phyloP scores from a whole-genome alignment of 2,888 invertebrate species.

The Chesias legatella region DNA sequence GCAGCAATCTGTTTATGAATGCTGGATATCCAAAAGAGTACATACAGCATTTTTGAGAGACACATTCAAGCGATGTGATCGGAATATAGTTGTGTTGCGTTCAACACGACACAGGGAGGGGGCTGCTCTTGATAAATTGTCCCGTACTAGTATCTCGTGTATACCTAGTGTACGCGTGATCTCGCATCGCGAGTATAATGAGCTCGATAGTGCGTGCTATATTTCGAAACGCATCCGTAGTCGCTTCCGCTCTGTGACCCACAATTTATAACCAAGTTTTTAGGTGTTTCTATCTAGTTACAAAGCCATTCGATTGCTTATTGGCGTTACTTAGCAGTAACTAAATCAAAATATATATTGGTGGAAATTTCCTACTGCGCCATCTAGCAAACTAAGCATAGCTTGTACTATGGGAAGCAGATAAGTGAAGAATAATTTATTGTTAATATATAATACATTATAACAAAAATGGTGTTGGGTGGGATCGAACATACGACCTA shows the following conservation, averaged over 20 bases:
- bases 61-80: neutral
- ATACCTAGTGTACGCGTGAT: conserved; percentile 55
- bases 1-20: no score
- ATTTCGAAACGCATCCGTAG: conserved; percentile 71
- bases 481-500: no score
- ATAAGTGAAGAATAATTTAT: no score
- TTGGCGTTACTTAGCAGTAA: no score
- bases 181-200: conserved; percentile 53
- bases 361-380: no score
- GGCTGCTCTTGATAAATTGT: conserved; percentile 32
- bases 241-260: conserved; percentile 65
- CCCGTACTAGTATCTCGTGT: conserved; percentile 44
- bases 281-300: conserved; percentile 29
- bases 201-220: conserved; percentile 67
- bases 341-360: no score
- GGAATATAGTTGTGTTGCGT: neutral
- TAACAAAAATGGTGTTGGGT: no score
- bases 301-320: conserved; percentile 2
- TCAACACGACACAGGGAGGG: neutral
- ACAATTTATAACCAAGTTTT: conserved; percentile 51
- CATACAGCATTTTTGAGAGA: no score
- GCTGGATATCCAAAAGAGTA: no score
- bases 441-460: no score
- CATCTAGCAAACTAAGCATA: no score
- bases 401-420: no score